Percentiles rank a stretch among this genome's conserved stretches.
phyloP scores from a whole-genome alignment of 1,140 invertebrate genomes.

The Achroia grisella region DNA sequence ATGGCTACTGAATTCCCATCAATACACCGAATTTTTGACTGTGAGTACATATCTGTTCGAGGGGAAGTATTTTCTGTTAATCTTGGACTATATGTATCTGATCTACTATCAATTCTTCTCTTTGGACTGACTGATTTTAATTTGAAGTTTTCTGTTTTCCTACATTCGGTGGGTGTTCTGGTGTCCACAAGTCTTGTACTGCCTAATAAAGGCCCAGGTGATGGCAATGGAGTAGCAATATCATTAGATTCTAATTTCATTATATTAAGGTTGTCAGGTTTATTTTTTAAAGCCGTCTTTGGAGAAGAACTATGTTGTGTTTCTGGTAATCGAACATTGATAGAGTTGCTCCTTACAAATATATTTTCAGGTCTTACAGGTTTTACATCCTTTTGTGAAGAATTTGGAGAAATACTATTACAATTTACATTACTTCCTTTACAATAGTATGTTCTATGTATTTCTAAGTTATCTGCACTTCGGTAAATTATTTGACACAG shows the following conservation, averaged over 20 bases:
- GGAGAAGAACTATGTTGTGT: conserved; percentile 46
- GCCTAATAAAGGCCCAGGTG: conserved; percentile 85
- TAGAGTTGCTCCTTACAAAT: conserved; percentile 71
- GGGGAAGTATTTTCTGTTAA: conserved; percentile 52
- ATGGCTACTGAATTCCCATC: conserved; percentile 70
- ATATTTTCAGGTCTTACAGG: conserved; percentile 47
- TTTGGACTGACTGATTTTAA: conserved; percentile 53
- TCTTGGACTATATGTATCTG: conserved; percentile 66
- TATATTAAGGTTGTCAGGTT: conserved; percentile 74
- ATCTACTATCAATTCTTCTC: conserved; percentile 53
- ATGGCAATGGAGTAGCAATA: conserved; percentile 77
- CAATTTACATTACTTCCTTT: conserved; percentile 67
- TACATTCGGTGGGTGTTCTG: conserved; percentile 36
- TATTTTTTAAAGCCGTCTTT: conserved; percentile 55
- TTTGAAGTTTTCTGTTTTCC: conserved; percentile 49
- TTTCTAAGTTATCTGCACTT: conserved; percentile 80
- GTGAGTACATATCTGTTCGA: conserved; percentile 57
- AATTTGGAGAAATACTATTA: conserved; percentile 14
- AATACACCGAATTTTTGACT: conserved; percentile 71
- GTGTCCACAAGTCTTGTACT: conserved; percentile 85
- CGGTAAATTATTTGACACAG: conserved; percentile 79
- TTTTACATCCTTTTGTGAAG: conserved; percentile 45
- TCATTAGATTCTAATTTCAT: conserved; percentile 73
- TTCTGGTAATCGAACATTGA: conserved; percentile 73
- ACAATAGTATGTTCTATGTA: conserved; percentile 81